Base-by-base conservation (phyloP, 2,113 vertebrate genomes). In the Pteropus alecto region DNA sequence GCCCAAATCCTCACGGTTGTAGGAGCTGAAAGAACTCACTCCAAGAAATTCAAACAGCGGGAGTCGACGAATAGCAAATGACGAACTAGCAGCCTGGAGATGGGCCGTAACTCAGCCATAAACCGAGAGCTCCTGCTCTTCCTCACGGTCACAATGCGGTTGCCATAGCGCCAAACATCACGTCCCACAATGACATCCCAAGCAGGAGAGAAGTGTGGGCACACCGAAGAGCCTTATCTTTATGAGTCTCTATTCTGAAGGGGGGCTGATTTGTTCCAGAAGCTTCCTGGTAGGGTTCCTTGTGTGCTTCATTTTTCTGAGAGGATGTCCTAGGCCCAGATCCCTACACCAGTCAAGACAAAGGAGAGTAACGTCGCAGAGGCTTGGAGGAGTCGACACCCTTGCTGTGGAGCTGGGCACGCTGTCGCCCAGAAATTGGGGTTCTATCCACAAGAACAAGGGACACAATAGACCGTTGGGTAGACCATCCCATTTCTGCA, bases 401-500 rank as follows among this genome's bases (percentile, higher is more conserved):
- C 56, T 93, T 46, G 73, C 85, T 48, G 54, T 4, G 2, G 54
- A 63, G 35, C 0, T 14, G 61, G 84, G 78, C 30, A 16, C 24
- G 16, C 0, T 30, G 46, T 13, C 4, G 0, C 19, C 38, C 92
- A 79, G 21, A 94, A 94, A 41, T 54, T 63, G 61, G 46, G 12
- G 14, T 15, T 79, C 63, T 56, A 41, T 48, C 77, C 76, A 30
- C 60, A 28, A 16, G 76, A 60, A 65, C 14, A 76, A 33, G n/a
- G 35, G n/a, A 26, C 30, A 16, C 2, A 9, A 13, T 18, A 1
- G 46, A 65, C 43, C 2, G 3, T 1, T 28, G 60, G 3, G 10
- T 61, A 74, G 60, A 35, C 13, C 5, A 81, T 19, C 58, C n/a
- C 5, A 6, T 61, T 67, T 56, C 67, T 24, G 13, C 46, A 24